Evolutionary conservation across 2,888 invertebrate genomes (phyloP).

Genomic region (Dyspetes luteomarginatus): DNA sequence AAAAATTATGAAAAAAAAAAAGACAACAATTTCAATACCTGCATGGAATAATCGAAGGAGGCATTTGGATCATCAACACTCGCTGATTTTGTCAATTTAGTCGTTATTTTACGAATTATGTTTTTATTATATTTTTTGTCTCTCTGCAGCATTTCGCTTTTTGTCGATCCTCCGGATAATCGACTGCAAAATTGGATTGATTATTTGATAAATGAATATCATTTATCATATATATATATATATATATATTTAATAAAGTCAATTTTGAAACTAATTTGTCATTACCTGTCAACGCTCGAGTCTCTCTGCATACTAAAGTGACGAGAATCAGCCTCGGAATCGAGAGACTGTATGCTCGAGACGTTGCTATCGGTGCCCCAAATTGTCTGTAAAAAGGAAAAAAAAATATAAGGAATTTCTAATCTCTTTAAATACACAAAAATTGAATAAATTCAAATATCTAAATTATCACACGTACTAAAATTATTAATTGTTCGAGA

Average conservation of each 20-base stretch:
- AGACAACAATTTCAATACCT: constrained; percentile 70
- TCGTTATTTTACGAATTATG: constrained; percentile 91
- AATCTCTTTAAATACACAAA: too few species aligned
- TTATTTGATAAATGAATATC: not conserved
- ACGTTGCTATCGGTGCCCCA: constrained; percentile 94
- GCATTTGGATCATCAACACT: constrained; percentile 89
- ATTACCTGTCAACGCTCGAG: constrained; percentile 90
- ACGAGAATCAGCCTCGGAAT: constrained; percentile 86
- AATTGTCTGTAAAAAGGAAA: constrained; percentile 86
- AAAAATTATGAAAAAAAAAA: not conserved
- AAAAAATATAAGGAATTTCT: too few species aligned
- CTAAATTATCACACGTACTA: too few species aligned
- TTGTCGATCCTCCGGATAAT: constrained; percentile 92
- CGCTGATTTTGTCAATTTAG: constrained; percentile 93
- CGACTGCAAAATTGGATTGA: constrained; percentile 84
- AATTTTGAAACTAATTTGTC: constrained; percentile 20
- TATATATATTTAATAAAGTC: constrained; percentile 14
- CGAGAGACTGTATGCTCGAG: constrained; percentile 92
- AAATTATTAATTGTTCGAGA: not conserved
- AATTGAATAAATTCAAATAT: too few species aligned
- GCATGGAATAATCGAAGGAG: constrained; percentile 79
- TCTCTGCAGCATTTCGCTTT: constrained; percentile 90
- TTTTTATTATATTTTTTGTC: constrained; percentile 93
- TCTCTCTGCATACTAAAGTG: constrained; percentile 88
- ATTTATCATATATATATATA: too few species aligned